phyloP scores from a whole-genome alignment of 2,888 invertebrate genomes.

The Neelides folsomi region DNA sequence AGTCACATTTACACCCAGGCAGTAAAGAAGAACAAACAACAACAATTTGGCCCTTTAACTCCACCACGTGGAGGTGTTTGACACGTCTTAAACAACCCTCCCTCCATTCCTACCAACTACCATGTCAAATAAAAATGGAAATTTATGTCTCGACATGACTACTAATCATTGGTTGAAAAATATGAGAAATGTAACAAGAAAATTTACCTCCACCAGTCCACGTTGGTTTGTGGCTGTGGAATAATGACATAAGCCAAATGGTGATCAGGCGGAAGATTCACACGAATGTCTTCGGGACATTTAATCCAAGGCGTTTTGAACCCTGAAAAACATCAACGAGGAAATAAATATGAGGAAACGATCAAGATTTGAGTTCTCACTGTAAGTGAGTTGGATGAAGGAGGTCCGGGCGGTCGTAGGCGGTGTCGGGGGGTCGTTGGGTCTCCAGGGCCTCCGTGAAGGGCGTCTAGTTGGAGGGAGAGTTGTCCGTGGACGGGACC shows the following conservation, averaged over 20 bases:
- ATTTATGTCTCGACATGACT: no score
- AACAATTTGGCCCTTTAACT: no score
- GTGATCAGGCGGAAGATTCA: constrained; percentile 40
- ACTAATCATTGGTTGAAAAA: not conserved
- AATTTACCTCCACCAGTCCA: constrained; percentile 39
- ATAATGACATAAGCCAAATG: constrained; percentile 41
- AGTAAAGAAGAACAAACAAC: no score
- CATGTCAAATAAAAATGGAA: no score
- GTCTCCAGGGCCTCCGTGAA: not conserved
- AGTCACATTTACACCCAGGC: no score
- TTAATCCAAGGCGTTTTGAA: constrained; percentile 43
- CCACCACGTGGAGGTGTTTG: no score
- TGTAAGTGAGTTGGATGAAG: constrained; percentile 32
- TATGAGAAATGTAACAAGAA: not conserved
- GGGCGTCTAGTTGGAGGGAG: not conserved
- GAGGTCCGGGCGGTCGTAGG: constrained; percentile 21
- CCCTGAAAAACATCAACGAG: constrained; percentile 35
- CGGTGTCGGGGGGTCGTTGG: constrained; percentile 1
- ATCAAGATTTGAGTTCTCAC: constrained; percentile 9
- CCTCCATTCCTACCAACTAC: no score
- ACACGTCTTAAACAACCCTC: no score
- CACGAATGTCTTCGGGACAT: constrained; percentile 43
- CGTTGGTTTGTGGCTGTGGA: constrained; percentile 44
- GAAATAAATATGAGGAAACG: not conserved
- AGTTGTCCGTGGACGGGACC: not conserved